Base-by-base conservation (phyloP, 2,888 invertebrate species). In the Trichopria drosophilae region DNA sequence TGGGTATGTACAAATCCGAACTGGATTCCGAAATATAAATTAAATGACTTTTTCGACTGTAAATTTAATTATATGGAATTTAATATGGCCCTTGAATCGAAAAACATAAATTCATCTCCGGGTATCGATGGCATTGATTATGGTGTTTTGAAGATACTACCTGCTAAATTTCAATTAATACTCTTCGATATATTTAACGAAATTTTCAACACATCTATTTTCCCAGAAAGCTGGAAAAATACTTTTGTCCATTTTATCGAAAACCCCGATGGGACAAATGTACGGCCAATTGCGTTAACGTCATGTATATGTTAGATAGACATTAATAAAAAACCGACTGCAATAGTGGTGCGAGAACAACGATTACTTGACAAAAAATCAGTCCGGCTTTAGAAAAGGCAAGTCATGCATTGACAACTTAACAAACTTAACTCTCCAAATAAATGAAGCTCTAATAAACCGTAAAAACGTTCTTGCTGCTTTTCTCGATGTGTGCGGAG, bases 91-190 rank as follows among this genome's bases (percentile, higher is more conserved):
- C 23, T 22, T 4, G 22, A 44, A 9, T n/a, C 32, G 7, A n/a
- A 13, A 7, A 45, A 36, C 6, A 3, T 9, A 12, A 45, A 24
- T 4, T 35, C 35, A 6, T 7, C 35, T 12, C 36, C 45, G n/a
- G 45, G 35, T 16, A 34, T 35, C 10, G 45, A 45, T 36, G 36
- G 45, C 3, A 45, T 45, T 26, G 36, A 36, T 12, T 45, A 35
- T 19, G 15, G 18, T 6, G 12, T 35, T 24, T 5, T 45, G n/a
- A 23, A 24, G 13, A n/a, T 9, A 10, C 24, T 45, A 13, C 35
- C 45, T 2, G 6, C 15, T 4, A 36, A 35, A 23, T 24, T 18
- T 10, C 22, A 45, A 12, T n/a, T 24, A 3, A 2, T 45, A 35
- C 28, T 45, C 9, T 18, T 45, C 2, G 35, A 35, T 34, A 35